Percentiles rank a stretch among this genome's conserved stretches.
phyloP scores from a whole-genome alignment of 64 coral and sea anemone species.

The Acropora yongei region DNA sequence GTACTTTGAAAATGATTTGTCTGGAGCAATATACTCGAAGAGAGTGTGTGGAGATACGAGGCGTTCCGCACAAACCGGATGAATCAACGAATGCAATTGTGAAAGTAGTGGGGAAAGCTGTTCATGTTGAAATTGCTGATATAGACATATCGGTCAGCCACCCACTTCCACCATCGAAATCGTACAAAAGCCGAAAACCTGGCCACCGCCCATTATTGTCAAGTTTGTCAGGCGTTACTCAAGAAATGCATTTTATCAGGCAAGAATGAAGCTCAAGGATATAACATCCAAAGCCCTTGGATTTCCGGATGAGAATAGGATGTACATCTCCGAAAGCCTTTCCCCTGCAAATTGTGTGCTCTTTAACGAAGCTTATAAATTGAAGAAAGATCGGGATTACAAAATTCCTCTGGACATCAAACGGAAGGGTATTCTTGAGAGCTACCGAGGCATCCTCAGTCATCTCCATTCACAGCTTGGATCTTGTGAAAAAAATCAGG shows the following conservation, averaged over 20 bases:
- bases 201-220: slow-evolving; percentile 2
- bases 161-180: not conserved
- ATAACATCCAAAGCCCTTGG: not conserved
- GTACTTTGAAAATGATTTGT: too few relatives aligned
- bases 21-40: too few relatives aligned
- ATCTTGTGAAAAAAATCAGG: too few relatives aligned
- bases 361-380: slow-evolving; percentile 9
- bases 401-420: slow-evolving; percentile 24
- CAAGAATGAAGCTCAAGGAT: not conserved
- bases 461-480: too few relatives aligned
- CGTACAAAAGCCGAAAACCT: not conserved
- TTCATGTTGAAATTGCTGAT: slow-evolving; percentile 1
- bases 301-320: not conserved
- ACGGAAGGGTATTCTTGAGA: slow-evolving; percentile 17
- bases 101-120: not conserved
- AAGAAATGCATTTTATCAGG: slow-evolving; percentile 8
- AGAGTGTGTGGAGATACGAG: too few relatives aligned
- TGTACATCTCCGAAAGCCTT: slow-evolving; percentile 34
- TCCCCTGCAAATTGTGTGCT: not conserved
- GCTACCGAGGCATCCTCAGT: not conserved
- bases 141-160: not conserved
- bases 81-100: slow-evolving; percentile 8
- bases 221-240: slow-evolving; percentile 15
- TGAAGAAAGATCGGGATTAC: slow-evolving; percentile 20
- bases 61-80: too few relatives aligned